Conservation (phyloP, 2,113 vertebrate species). For the Oplegnathus fasciatus region DNA sequence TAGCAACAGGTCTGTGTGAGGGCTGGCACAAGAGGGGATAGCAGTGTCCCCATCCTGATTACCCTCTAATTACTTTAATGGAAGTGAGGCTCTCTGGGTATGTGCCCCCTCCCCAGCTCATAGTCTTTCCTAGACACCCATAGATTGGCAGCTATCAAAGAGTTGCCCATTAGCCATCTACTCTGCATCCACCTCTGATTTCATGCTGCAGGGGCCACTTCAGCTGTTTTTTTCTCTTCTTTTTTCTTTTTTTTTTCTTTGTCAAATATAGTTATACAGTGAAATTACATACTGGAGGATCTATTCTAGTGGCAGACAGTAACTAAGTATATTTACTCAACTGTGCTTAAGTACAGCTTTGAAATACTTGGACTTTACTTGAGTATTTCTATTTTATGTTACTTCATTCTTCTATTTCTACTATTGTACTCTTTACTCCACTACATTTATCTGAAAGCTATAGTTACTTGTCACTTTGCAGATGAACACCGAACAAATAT, state of each 20-base stretch:
- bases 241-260: not conserved
- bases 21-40: slow-evolving; percentile 35
- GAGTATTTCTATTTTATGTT: not conserved
- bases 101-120: slow-evolving; percentile 3
- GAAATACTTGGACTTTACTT: not conserved
- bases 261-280: not conserved
- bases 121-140: slow-evolving; percentile 16
- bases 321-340: not conserved
- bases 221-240: not conserved
- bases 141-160: slow-evolving; percentile 53
- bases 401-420: not conserved
- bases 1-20: slow-evolving; percentile 77
- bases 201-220: slow-evolving; percentile 17
- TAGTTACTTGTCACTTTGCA: not conserved
- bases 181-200: slow-evolving; percentile 25
- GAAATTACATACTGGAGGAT: not conserved
- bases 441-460: not conserved
- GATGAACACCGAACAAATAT: not conserved
- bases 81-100: slow-evolving; percentile 55
- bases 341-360: not conserved
- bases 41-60: slow-evolving; percentile 65
- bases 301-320: not conserved
- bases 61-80: slow-evolving; percentile 74
- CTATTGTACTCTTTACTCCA: not conserved
- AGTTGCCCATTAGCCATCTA: slow-evolving; percentile 19